A percentile compares a stretch with the other conserved stretches of the same genome.
Evolutionary conservation across 2,113 vertebrate genomes (phyloP).

Genomic region (Scopus umbretta): DNA sequence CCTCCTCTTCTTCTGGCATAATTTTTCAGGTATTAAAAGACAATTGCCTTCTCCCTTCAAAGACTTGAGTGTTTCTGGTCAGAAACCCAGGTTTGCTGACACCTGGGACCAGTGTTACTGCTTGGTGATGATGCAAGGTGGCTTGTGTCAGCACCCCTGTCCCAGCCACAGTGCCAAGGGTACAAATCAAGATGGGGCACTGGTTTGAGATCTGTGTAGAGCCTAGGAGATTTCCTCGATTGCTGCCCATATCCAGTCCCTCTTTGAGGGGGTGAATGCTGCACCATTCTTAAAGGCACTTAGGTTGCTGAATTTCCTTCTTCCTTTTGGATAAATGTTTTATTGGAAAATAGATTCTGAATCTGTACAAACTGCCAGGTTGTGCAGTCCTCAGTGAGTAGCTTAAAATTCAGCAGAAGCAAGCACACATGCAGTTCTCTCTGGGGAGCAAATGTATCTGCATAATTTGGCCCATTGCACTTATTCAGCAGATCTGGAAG

Average conservation of each 20-base stretch:
- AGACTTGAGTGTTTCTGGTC: background rate
- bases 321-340: background rate
- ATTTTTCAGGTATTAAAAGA: background rate
- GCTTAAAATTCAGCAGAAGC: background rate
- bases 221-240: background rate
- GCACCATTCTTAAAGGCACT: background rate
- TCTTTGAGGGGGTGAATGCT: background rate
- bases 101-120: background rate
- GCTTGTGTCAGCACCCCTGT: background rate
- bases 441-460: background rate
- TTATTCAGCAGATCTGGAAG: background rate
- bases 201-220: background rate
- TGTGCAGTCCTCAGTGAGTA: background rate
- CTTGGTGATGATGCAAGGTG: background rate
- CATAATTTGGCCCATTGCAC: background rate
- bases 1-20: background rate
- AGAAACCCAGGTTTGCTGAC: background rate
- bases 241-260: background rate
- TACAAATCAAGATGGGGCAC: background rate
- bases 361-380: background rate
- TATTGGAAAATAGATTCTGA: background rate
- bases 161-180: background rate
- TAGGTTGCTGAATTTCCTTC: background rate
- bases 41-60: background rate
- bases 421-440: accelerated